Base-by-base conservation (phyloP, 2,888 invertebrate species). In the Chrysolina americana region DNA sequence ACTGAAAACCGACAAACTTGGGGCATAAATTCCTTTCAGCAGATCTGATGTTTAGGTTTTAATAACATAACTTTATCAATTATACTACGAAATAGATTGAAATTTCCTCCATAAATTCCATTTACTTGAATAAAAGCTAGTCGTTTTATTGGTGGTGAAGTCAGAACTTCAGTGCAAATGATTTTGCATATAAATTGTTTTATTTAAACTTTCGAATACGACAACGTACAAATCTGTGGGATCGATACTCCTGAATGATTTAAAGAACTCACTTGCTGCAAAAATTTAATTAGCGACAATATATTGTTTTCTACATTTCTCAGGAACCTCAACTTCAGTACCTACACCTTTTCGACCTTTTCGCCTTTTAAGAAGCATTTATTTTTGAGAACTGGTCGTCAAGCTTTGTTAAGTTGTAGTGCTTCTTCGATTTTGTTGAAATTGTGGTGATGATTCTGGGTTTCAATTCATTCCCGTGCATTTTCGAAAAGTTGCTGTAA, bases 111-210 rank as follows among this genome's bases (percentile, higher is more conserved):
- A 53, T 21, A 53, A 19, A 21, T 21, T 53, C 19, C 11, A 11
- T 53, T 17, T 19, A 53, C 17, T 53, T 53, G 53, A 21, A 10
- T 53, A 17, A 53, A 50, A 53, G 11, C 53, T 3, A 53, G 19
- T 53, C 21, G 19, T 53, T 53, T 53, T 9, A 53, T 53, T 21
- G 19, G 53, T 10, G 21, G 19, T 9, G 53, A 3, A 53, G 19
- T 10, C 9, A 21, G 53, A 17, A 53, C 11, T 19, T 53, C 19
- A 53, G 53, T 17, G 3, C 21, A 17, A 21, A 17, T 19, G 1
- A 19, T 53, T 53, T 53, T 53, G 53, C 53, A 53, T 53, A 53
- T 53, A 53, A 21, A 53, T 53, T 53, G 53, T 19, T 53, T 17
- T 19, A 19, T 53, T 53, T 8, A 36, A 53, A 53, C 2, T 21